Percentiles rank a stretch among this genome's conserved stretches.
Conservation (phyloP, 2,888 invertebrate species). For the Xanthia icteritia region DNA sequence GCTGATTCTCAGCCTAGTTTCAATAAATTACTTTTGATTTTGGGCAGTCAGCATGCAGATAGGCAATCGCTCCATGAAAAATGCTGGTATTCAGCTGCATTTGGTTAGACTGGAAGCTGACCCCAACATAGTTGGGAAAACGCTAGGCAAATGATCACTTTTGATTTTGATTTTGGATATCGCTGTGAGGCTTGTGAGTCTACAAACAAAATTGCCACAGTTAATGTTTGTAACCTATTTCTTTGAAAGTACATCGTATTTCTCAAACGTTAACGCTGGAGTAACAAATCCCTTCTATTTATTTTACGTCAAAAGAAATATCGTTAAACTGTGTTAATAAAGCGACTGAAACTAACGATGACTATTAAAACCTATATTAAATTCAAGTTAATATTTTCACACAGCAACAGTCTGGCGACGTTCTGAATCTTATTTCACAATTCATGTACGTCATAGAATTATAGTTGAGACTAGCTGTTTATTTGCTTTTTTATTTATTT, state of each 20-base stretch:
- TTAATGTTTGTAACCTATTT: conserved; percentile 38
- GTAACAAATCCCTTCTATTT: conserved; percentile 48
- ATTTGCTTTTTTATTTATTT: too few species aligned
- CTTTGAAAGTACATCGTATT: conserved; percentile 44
- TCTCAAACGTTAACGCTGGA: conserved; percentile 31
- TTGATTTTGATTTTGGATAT: conserved; percentile 2
- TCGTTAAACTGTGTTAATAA: conserved; percentile 52
- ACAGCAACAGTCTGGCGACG: conserved; percentile 7
- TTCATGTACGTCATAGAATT: background rate
- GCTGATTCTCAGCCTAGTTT: too few species aligned
- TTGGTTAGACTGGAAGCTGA: too few species aligned
- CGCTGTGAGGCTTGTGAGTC: conserved; percentile 19
- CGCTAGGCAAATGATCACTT: too few species aligned
- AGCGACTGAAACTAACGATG: conserved; percentile 47
- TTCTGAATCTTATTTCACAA: conserved; percentile 12
- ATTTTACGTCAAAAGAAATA: conserved; percentile 56
- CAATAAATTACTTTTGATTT: too few species aligned
- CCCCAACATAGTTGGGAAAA: too few species aligned
- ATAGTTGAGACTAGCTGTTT: background rate
- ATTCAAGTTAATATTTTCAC: conserved; percentile 40
- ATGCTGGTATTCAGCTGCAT: too few species aligned
- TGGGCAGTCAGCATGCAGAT: background rate
- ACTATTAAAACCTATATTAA: conserved; percentile 50
- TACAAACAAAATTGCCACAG: conserved; percentile 33
- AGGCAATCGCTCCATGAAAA: too few species aligned